Evolutionary conservation across 2,888 invertebrate species (phyloP), one percentile per base, ranked within the genome.

Genomic region (Callyntrura sp.): DNA sequence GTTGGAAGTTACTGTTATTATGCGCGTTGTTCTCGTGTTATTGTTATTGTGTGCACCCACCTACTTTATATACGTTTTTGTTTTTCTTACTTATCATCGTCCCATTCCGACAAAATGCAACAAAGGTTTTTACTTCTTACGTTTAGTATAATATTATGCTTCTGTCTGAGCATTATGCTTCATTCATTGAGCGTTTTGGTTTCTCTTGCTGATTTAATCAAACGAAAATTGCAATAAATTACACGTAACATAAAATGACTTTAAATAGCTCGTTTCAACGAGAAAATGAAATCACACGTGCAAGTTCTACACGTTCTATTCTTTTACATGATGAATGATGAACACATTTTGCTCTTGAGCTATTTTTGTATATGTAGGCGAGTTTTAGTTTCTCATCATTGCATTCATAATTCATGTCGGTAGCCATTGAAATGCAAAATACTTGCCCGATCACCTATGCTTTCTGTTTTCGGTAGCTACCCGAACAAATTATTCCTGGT

Each of bases 151-250:
- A 79, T 57, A 35, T 57, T 57, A 79, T 60, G 57, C 79, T 60
- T 79, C 60, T 43, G 79, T 43, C 43, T 55, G 57, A 28, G 11
- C 57, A 12, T 57, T 60, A 60, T 25, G 51, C 51, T 51, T 76
- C 76, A 51, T 51, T 35, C 35, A 35, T 35, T 35, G 2, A 2
- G 35, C 35, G 6, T 35, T 35, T 25, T 76, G 51, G 11, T 51
- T 76, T 76, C 76, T 51, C 25, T 25, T 79, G 25, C 79, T 28
- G 79, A 79, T 79, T 60, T 60, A 57, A 79, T 79, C 79, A n/a
- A 60, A 79, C 51, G 28, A 43, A 78, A 35, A 78, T 51, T 25
- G 43, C 12, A 51, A 51, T 55, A 55, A 78, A 78, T 78, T 55
- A n/a, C 17, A 9, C 8, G 35, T 68, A 68, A 35, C 35, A 4